Evolutionary conservation across 2,797 vertebrate genomes (phyloP).

Genomic region (Mionectes olivaceus): DNA sequence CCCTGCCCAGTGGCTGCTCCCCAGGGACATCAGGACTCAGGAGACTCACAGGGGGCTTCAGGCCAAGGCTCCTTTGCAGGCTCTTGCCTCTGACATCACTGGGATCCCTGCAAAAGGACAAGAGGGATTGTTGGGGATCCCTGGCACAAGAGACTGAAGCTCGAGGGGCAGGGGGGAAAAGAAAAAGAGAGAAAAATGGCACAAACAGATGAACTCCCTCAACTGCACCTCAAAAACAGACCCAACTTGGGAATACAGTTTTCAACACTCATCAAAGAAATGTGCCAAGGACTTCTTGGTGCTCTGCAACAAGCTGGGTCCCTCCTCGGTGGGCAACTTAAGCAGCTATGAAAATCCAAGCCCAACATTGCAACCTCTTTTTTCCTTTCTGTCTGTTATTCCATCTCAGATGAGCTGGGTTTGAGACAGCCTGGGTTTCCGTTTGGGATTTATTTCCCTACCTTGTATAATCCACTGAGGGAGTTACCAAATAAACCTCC

Average conservation of each 20-base stretch:
- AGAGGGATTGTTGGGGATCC: not conserved
- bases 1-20: not conserved
- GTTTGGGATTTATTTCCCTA: not conserved
- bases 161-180: accelerated
- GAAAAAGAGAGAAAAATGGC: not conserved
- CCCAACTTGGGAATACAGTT: not conserved
- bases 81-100: not conserved
- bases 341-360: not conserved
- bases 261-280: not conserved
- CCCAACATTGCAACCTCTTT: accelerated
- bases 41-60: accelerated
- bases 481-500: not conserved
- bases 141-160: not conserved
- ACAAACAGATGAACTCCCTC: not conserved
- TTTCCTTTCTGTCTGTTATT: not conserved
- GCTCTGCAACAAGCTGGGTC: not conserved
- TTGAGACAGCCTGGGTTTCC: not conserved
- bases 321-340: not conserved
- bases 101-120: not conserved
- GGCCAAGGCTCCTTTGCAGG: not conserved
- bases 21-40: accelerated
- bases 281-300: not conserved
- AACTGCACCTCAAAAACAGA: not conserved
- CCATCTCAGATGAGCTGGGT: not conserved
- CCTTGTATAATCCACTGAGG: not conserved